Base-by-base conservation (phyloP, 2,797 vertebrate species). In the Galago senegalensis region DNA sequence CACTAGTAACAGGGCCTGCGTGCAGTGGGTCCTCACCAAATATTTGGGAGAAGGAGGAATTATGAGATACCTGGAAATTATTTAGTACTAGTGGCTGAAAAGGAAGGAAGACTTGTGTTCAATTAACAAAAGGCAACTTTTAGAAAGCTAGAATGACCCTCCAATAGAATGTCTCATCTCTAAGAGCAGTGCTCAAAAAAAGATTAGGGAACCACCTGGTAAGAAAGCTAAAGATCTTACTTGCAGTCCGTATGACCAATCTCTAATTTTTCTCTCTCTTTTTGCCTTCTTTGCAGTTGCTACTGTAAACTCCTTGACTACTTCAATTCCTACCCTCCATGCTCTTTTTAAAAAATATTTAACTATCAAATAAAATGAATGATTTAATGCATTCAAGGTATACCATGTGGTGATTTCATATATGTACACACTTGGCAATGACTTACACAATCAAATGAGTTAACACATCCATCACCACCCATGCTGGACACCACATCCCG, bases 1-100 rank as follows among this genome's bases (percentile, higher is more conserved):
- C 37, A 95, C 43, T 17, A 69, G 84, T 89, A 58, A n/a, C 43
- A 92, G 87, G 16, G 14, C 7, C 93, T 94, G 82, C 6, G 34
- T 3, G 84, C 84, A 49, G 43, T 17, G 63, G 61, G 34, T 58
- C 21, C 43, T 83, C 23, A 43, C 27, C 29, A 61, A 87, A 56
- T 67, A 88, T 56, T 75, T 63, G 61, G 37, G 49, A 77, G 67
- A 80, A 76, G 16, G 43, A 96, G 27, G 5, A 90, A 90, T 80
- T 56, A 2, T 49, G 40, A 87, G 10, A 13, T 70, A 75, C 73
- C 75, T 89, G 46, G 37, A 83, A 96, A 92, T 65, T 58, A 76
- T 53, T 43, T 90, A 63, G 14, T 21, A 87, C 7, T 27, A 87
- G 56, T 10, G 7, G 7, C 53, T 34, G 79, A 87, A 91, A 92